Evolutionary conservation across 2,797 vertebrate genomes (phyloP).

Genomic region (Echiichthys vipera): DNA sequence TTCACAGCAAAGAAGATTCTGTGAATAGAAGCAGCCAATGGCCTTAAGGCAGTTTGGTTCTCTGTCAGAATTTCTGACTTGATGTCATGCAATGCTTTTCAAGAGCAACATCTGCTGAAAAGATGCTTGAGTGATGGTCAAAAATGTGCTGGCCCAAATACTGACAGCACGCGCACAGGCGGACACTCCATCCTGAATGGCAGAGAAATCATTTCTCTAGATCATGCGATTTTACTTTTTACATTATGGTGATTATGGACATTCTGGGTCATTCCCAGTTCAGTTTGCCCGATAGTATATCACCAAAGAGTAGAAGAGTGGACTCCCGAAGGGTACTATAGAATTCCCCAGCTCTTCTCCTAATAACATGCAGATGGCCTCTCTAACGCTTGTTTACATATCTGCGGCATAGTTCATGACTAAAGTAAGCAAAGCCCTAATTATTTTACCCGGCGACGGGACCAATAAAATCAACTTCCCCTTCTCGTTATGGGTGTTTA

Average conservation of each 20-base stretch:
- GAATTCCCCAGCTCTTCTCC: slow-evolving; percentile 73
- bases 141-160: slow-evolving; percentile 80
- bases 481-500: slow-evolving; percentile 84
- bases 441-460: slow-evolving; percentile 87
- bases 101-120: slow-evolving; percentile 83
- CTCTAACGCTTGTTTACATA: slow-evolving; percentile 86
- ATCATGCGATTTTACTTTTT: slow-evolving; percentile 19
- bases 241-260: slow-evolving; percentile 52
- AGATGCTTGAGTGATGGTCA: slow-evolving; percentile 84
- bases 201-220: slow-evolving; percentile 47
- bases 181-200: slow-evolving; percentile 41
- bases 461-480: slow-evolving; percentile 89
- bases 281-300: slow-evolving; percentile 65
- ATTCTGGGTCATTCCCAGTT: slow-evolving; percentile 72
- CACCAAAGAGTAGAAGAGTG: slow-evolving; percentile 64
- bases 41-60: slow-evolving; percentile 78
- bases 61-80: slow-evolving; percentile 74
- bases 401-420: slow-evolving; percentile 85
- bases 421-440: slow-evolving; percentile 88
- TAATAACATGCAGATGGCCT: slow-evolving; percentile 86
- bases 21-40: slow-evolving; percentile 66
- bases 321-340: slow-evolving; percentile 66
- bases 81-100: slow-evolving; percentile 81
- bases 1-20: slow-evolving; percentile 69
- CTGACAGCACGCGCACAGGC: slow-evolving; percentile 65